Percentiles rank a stretch among this genome's conserved stretches.
Conservation (phyloP, 2,797 vertebrate species). For the Phrynocephalus forsythii region DNA sequence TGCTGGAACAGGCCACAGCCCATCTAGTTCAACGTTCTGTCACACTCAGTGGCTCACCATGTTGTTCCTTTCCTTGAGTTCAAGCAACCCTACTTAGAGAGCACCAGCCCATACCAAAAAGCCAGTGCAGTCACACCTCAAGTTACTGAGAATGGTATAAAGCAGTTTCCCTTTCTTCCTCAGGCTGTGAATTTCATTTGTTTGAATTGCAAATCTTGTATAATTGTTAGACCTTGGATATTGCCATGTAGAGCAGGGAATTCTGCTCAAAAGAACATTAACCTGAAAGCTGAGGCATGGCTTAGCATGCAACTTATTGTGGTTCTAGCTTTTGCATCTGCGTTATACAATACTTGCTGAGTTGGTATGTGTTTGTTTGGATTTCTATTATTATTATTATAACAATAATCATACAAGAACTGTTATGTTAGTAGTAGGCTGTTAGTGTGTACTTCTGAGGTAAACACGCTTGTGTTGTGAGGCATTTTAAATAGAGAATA, state of each 20-base stretch:
- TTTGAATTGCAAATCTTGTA: not conserved
- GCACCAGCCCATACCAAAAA: no score
- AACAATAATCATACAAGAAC: not conserved
- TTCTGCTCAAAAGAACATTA: not conserved
- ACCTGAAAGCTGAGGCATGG: not conserved
- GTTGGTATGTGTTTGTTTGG: not conserved
- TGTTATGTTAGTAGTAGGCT: not conserved
- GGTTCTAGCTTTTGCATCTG: not conserved
- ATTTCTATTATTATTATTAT: not conserved
- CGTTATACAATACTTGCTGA: not conserved
- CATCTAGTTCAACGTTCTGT: no score
- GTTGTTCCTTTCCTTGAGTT: no score
- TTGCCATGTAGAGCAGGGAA: no score
- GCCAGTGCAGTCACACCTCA: no score
- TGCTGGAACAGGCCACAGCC: no score
- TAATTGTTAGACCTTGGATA: not conserved
- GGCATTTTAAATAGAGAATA: not conserved
- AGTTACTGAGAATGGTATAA: fast-evolving
- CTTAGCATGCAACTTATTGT: not conserved
- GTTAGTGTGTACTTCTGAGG: not conserved
- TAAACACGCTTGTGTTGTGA: not conserved
- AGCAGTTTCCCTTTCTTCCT: not conserved
- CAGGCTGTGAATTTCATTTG: not conserved
- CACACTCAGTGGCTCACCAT: no score
- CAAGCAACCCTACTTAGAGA: no score